Percentiles rank a stretch among this genome's conserved stretches.
These are phyloP conservation scores for Dermolepida albohirtum DNA, from an alignment of 2,888 invertebrate genomes.

Conservation along the genomic window DNA sequence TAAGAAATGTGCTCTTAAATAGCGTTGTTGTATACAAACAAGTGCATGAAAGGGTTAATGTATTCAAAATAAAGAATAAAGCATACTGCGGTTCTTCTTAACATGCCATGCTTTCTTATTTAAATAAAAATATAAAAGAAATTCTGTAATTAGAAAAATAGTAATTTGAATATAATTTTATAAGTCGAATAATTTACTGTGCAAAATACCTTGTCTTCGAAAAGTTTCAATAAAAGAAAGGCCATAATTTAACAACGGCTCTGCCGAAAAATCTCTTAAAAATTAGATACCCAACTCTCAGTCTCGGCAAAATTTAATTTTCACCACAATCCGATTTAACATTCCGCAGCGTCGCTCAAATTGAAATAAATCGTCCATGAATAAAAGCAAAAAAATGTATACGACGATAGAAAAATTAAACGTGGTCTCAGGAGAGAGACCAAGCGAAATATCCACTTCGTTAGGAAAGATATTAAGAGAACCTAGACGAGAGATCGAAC, in stretches of 20 bases:
- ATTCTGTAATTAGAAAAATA: too few relatives aligned
- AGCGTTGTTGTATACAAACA: too few relatives aligned
- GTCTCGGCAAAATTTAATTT: slow-evolving; percentile 37
- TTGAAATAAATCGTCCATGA: slow-evolving; percentile 38
- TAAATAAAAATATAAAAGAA: too few relatives aligned
- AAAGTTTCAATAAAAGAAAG: too few relatives aligned
- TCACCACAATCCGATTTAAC: slow-evolving; percentile 38
- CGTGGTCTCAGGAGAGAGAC: slow-evolving; percentile 27
- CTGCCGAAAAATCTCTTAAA: slow-evolving; percentile 3
- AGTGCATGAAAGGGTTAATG: too few relatives aligned
- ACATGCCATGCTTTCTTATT: too few relatives aligned
- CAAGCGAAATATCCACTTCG: slow-evolving; percentile 13
- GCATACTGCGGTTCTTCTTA: too few relatives aligned
- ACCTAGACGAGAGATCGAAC: slow-evolving; percentile 25
- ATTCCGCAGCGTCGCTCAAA: slow-evolving; percentile 29
- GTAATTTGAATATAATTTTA: too few relatives aligned
- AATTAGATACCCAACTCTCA: neutral
- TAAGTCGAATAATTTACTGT: too few relatives aligned
- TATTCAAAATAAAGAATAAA: too few relatives aligned
- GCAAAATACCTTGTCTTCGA: too few relatives aligned
- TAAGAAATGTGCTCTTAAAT: too few relatives aligned
- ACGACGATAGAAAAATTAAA: slow-evolving; percentile 24
- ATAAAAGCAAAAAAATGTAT: slow-evolving; percentile 27
- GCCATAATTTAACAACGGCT: neutral
- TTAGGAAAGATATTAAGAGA: slow-evolving; percentile 9